Base-by-base conservation (phyloP, 2,113 vertebrate species). In the Dendropsophus ebraccatus region DNA sequence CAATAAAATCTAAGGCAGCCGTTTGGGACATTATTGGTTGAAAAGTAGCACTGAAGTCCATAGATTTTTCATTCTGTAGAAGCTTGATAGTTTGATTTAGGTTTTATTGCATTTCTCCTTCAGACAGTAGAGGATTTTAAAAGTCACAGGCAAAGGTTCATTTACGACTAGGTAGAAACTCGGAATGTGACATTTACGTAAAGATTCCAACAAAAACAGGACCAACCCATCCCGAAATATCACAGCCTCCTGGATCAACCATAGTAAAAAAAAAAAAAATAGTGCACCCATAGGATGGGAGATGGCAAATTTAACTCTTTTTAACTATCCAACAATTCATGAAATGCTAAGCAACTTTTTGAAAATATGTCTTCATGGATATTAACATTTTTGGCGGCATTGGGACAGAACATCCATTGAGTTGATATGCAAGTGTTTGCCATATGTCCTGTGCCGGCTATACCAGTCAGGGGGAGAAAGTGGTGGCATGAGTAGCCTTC, bases 21-120 rank as follows among this genome's bases (percentile, higher is more conserved):
- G 19, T 60, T 21, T 58, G 76, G 76, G 76, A 78, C 76, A 30
- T 58, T 45, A 80, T 25, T 45, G 54, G 21, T 28, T 62, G 77
- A 45, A 80, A 45, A 41, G 54, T 41, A 21, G 54, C 32, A 0
- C 35, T 41, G 35, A 80, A 35, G 56, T 62, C 77, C 16, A 77
- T 77, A 77, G 49, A 77, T 77, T 77, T 77, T 77, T 54, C 75
- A 80, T 25, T 62, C 37, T 37, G 30, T 23, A 58, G 50, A 23
- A 23, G 21, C 32, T 62, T 60, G 54, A 62, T 60, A 62, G 77
- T 32, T 41, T 80, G 77, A 80, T 80, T 60, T 25, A 32, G 56
- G 56, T 25, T 60, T 77, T 60, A 80, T 62, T 80, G 56, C 30
- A 80, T 62, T 80, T 35, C 56, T 41, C 56, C 56, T 41, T 35